Evolutionary conservation across 2,888 invertebrate species (phyloP).

Genomic region (Andrena haemorrhoa): DNA sequence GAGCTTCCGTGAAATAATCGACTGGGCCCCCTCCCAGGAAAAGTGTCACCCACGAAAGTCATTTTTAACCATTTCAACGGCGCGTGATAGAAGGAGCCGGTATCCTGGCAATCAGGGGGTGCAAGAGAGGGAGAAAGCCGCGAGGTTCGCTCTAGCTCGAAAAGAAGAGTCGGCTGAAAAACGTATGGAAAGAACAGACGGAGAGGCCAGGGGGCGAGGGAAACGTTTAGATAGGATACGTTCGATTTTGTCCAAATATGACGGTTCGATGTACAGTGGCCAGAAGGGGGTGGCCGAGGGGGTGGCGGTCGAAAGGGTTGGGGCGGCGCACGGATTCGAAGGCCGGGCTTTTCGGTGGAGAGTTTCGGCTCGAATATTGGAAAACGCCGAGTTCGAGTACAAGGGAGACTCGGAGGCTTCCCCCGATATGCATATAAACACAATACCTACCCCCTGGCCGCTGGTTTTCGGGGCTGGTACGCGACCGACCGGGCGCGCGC

Average conservation of each 20-base stretch:
- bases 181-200: slow-evolving; percentile 29
- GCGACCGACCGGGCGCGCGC: not conserved
- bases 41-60: not conserved
- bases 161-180: slow-evolving; percentile 31
- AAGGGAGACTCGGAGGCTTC: slow-evolving; percentile 77
- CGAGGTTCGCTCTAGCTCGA: not conserved
- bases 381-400: slow-evolving; percentile 82
- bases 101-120: not conserved
- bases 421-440: slow-evolving; percentile 84
- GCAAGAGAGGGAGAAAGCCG: not conserved
- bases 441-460: slow-evolving; percentile 77
- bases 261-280: slow-evolving; percentile 76
- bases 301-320: slow-evolving; percentile 38
- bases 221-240: slow-evolving; percentile 73
- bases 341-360: slow-evolving; percentile 79
- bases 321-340: slow-evolving; percentile 65
- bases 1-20: not conserved
- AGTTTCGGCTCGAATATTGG: slow-evolving; percentile 84
- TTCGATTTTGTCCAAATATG: slow-evolving; percentile 84
- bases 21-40: not conserved
- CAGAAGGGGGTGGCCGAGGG: slow-evolving; percentile 30
- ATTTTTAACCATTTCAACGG: not conserved
- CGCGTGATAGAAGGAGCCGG: not conserved
- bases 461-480: slow-evolving; percentile 59
- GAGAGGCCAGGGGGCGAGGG: slow-evolving; percentile 15